Evolutionary conservation across 2,113 vertebrate genomes (phyloP).

Genomic region (Carollia perspicillata): DNA sequence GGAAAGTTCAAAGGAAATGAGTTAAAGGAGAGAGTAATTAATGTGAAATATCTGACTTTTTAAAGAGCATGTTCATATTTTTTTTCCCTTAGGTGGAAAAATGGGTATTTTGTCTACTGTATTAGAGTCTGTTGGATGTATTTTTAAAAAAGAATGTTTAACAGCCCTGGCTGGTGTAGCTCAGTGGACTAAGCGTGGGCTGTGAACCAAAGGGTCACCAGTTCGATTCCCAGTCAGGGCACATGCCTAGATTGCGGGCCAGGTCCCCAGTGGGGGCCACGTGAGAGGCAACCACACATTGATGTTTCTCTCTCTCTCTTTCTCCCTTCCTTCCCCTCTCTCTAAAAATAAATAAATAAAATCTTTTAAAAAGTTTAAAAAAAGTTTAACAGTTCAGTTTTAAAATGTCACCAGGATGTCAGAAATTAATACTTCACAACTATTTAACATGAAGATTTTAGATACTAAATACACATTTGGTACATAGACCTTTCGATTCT

Average conservation of each 20-base stretch:
- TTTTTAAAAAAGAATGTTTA: neutral
- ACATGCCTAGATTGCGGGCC: too few species aligned
- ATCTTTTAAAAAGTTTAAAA: too few species aligned
- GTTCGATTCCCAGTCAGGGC: too few species aligned
- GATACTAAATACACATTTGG: neutral
- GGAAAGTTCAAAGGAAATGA: neutral
- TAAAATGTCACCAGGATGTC: neutral
- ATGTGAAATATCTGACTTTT: neutral
- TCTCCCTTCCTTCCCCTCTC: too few species aligned
- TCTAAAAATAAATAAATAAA: too few species aligned
- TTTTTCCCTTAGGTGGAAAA: neutral
- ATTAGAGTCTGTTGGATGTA: neutral
- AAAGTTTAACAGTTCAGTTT: neutral
- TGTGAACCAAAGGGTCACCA: too few species aligned
- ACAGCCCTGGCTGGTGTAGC: too few species aligned
- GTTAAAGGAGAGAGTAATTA: neutral
- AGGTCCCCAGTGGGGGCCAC: too few species aligned
- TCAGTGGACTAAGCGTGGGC: too few species aligned
- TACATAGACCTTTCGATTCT: neutral
- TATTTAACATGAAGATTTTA: neutral
- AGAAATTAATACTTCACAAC: neutral
- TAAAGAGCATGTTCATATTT: neutral
- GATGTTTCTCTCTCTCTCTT: too few species aligned
- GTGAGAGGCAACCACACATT: too few species aligned
- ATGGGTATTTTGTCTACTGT: neutral